Conservation (phyloP, 2,113 vertebrate species). For the Actenoides lindsayi region DNA sequence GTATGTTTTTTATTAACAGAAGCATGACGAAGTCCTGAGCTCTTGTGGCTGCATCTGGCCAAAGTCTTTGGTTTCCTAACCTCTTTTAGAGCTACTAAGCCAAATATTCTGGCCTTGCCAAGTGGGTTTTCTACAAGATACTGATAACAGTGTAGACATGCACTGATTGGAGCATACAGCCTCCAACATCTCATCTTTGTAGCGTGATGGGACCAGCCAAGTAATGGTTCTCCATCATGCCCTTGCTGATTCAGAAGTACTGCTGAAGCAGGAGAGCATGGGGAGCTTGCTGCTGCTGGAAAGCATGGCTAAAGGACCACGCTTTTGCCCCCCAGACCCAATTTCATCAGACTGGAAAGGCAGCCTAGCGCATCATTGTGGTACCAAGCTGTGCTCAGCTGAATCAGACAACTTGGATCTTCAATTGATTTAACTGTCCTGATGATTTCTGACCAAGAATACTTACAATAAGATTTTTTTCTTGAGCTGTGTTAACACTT, state of each 20-base stretch:
- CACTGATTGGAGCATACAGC: not conserved
- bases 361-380: not conserved
- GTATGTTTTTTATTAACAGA: not conserved
- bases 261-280: not conserved
- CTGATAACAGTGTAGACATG: not conserved
- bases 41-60: not conserved
- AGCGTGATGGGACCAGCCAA: not conserved
- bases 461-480: not conserved
- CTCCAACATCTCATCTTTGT: not conserved
- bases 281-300: not conserved
- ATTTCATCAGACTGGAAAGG: not conserved
- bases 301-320: not conserved
- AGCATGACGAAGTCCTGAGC: not conserved
- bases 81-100: not conserved
- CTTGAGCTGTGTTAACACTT: not conserved
- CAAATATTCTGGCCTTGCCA: not conserved
- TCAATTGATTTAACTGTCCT: not conserved
- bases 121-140: not conserved
- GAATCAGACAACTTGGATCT: not conserved
- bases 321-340: not conserved
- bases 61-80: not conserved
- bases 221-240: not conserved
- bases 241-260: not conserved
- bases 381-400: not conserved
- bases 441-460: not conserved